Percentiles rank a stretch among this genome's conserved stretches.
phyloP scores from a whole-genome alignment of 2,888 invertebrate species.

The Parasteatoda lunata region DNA sequence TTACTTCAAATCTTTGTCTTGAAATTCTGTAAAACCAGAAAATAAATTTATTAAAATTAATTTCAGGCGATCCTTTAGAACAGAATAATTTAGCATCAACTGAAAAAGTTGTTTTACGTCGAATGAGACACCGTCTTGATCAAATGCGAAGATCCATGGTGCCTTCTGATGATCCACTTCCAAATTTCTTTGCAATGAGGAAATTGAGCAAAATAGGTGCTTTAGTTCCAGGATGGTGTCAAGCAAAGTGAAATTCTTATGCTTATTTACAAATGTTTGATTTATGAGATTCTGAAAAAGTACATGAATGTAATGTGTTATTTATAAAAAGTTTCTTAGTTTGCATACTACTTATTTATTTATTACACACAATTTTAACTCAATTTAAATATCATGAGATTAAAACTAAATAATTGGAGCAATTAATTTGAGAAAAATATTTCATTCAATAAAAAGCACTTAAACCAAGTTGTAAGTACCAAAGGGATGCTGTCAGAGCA shows the following conservation, averaged over 20 bases:
- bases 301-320: too few relatives aligned
- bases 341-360: too few relatives aligned
- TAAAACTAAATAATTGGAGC: too few relatives aligned
- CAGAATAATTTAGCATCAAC: conserved; percentile 44
- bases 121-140: conserved; percentile 60
- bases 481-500: too few relatives aligned
- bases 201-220: conserved; percentile 44
- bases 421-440: too few relatives aligned
- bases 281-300: too few relatives aligned
- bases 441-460: too few relatives aligned
- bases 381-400: too few relatives aligned
- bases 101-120: conserved; percentile 32
- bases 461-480: too few relatives aligned
- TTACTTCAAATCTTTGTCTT: background rate
- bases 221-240: conserved; percentile 64
- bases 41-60: background rate
- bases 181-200: conserved; percentile 66
- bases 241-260: conserved; percentile 40
- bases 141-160: conserved; percentile 63
- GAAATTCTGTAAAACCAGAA: background rate
- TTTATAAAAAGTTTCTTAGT: too few relatives aligned
- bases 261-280: too few relatives aligned
- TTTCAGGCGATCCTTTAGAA: conserved; percentile 60
- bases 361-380: too few relatives aligned
- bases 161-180: conserved; percentile 63